phyloP scores from a whole-genome alignment of 2,797 vertebrate species.

The Coregonus ussuriensis region DNA sequence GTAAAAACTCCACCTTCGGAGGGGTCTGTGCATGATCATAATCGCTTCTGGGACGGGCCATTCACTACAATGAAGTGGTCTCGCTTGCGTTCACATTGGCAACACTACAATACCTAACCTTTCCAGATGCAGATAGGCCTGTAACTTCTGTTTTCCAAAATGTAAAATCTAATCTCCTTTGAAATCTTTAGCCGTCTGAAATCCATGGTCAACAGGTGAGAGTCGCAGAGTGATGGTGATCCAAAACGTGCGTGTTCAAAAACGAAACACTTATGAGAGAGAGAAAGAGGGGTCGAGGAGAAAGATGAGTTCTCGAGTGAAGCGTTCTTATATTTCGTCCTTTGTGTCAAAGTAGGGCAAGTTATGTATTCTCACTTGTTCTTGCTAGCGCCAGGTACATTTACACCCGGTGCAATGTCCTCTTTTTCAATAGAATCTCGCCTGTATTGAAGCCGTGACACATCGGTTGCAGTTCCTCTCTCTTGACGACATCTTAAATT shows the following conservation, averaged over 20 bases:
- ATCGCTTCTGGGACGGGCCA: constrained; percentile 70
- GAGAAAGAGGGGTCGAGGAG: background rate
- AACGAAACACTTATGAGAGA: constrained; percentile 44
- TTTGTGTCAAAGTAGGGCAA: constrained; percentile 59
- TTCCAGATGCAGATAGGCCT: constrained; percentile 70
- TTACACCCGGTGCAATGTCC: constrained; percentile 29
- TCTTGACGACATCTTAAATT: constrained; percentile 62
- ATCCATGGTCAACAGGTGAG: constrained; percentile 80
- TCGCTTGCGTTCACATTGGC: constrained; percentile 62
- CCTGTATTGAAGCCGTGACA: constrained; percentile 26
- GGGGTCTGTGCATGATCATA: constrained; percentile 95
- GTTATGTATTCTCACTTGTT: constrained; percentile 59
- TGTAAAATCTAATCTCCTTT: constrained; percentile 58
- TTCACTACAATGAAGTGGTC: constrained; percentile 65
- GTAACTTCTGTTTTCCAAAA: constrained; percentile 62
- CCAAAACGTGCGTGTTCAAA: constrained; percentile 39
- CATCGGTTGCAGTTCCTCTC: constrained; percentile 37
- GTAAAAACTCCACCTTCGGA: constrained; percentile 91
- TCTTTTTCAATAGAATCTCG: constrained; percentile 22
- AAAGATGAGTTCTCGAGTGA: constrained; percentile 64
- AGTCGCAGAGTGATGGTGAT: constrained; percentile 43
- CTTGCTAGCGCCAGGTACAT: constrained; percentile 55
- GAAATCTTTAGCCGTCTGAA: constrained; percentile 66
- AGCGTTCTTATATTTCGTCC: constrained; percentile 63
- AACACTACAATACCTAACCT: constrained; percentile 64